These are phyloP conservation scores for Pteronura brasiliensis DNA, from an alignment of 2,113 vertebrate genomes.

Conservation along the genomic window DNA sequence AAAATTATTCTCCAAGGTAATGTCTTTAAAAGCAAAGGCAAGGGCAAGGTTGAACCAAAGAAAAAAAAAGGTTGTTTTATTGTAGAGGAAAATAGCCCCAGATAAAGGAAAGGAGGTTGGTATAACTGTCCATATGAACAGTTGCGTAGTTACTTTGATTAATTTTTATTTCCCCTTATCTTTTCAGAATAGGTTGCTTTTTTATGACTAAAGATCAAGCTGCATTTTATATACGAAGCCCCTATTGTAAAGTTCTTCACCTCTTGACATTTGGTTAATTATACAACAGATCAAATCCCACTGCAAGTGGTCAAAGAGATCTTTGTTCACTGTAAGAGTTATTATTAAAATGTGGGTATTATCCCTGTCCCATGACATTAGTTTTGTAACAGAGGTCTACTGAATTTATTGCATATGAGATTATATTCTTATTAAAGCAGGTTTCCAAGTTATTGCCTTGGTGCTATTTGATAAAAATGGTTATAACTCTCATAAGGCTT, in stretches of 20 bases:
- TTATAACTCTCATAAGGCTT: background rate
- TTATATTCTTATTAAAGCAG: background rate
- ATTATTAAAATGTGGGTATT: background rate
- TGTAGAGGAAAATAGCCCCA: background rate
- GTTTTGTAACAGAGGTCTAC: background rate
- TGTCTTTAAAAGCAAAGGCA: constrained; percentile 28
- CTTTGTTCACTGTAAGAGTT: background rate
- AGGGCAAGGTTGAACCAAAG: background rate
- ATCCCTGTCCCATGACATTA: background rate
- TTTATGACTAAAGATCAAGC: background rate
- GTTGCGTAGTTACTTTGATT: background rate
- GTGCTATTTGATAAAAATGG: background rate
- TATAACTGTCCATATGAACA: background rate
- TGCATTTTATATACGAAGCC: background rate
- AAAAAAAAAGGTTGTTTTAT: background rate
- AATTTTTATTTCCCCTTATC: constrained; percentile 47
- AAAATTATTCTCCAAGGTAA: constrained; percentile 13
- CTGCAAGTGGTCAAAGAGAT: background rate
- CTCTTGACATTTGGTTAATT: background rate
- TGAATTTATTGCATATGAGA: background rate
- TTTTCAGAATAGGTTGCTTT: background rate
- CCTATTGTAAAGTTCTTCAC: background rate
- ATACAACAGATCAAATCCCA: background rate
- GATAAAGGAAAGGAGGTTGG: background rate
- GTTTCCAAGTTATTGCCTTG: background rate